Evolutionary conservation across 1,140 invertebrate species (phyloP).

Genomic region (Hyles vespertilio): DNA sequence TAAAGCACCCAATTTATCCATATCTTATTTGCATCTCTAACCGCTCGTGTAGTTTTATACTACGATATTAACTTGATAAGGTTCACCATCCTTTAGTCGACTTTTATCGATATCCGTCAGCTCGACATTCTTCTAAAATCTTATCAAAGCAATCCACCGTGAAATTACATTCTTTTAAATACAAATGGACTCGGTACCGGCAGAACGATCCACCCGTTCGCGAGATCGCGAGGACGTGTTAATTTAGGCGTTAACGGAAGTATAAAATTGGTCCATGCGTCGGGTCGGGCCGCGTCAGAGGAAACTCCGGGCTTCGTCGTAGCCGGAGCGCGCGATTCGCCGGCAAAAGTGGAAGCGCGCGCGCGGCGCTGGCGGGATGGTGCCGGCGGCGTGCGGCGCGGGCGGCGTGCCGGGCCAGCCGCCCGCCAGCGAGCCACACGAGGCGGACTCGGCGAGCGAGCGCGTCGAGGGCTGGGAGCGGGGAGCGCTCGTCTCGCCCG

Average conservation of each 20-base stretch:
- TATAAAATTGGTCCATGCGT: slow-evolving; percentile 69
- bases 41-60: slow-evolving; percentile 34
- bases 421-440: slow-evolving; percentile 59
- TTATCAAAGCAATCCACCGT: slow-evolving; percentile 31
- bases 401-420: slow-evolving; percentile 22
- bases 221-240: slow-evolving; percentile 53
- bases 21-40: slow-evolving; percentile 42
- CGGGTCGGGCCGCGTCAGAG: slow-evolving; percentile 53
- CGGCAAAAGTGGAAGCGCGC: slow-evolving; percentile 65
- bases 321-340: slow-evolving; percentile 47
- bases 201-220: slow-evolving; percentile 32
- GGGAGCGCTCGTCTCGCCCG: slow-evolving; percentile 63
- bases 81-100: slow-evolving; percentile 26
- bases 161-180: slow-evolving; percentile 29
- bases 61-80: slow-evolving; percentile 28
- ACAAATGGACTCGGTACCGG: slow-evolving; percentile 53
- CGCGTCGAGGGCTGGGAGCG: slow-evolving; percentile 59
- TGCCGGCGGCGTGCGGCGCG: slow-evolving; percentile 24
- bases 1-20: slow-evolving; percentile 65
- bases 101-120: slow-evolving; percentile 13
- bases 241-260: slow-evolving; percentile 50
- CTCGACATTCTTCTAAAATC: slow-evolving; percentile 35
- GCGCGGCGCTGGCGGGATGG: slow-evolving; percentile 40
- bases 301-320: slow-evolving; percentile 57
- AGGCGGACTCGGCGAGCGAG: slow-evolving; percentile 66